phyloP scores from a whole-genome alignment of 2,888 invertebrate species.

The Phyto melanocephala region DNA sequence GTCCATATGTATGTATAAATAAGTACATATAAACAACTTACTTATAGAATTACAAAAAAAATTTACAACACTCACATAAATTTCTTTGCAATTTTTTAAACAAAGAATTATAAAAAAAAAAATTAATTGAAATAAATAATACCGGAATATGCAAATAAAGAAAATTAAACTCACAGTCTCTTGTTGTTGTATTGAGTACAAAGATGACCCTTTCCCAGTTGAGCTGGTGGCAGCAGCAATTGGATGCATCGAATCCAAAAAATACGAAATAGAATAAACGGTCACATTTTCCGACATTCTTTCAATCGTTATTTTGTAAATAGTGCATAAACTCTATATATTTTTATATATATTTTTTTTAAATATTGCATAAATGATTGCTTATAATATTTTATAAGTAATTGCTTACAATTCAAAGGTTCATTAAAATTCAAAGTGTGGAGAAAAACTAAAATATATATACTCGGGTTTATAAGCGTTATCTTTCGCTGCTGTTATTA shows the following conservation, averaged over 20 bases:
- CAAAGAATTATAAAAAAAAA: constrained; percentile 6
- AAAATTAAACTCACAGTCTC: constrained; percentile 41
- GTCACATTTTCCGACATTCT: constrained; percentile 70
- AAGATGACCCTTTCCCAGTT: constrained; percentile 7
- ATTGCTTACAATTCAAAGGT: neutral
- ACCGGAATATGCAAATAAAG: neutral
- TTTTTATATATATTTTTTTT: neutral
- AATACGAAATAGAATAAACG: constrained; percentile 74
- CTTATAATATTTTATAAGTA: neutral
- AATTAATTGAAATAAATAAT: too few relatives aligned
- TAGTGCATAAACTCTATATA: neutral
- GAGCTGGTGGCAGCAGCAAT: constrained; percentile 42
- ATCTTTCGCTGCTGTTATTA: constrained; percentile 44
- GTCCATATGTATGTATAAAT: too few relatives aligned
- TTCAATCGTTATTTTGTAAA: neutral
- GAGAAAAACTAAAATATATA: constrained; percentile 58
- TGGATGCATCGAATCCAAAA: constrained; percentile 69
- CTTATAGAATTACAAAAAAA: too few relatives aligned
- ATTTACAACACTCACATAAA: too few relatives aligned
- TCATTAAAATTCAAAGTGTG: constrained; percentile 53
- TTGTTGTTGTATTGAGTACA: constrained; percentile 8
- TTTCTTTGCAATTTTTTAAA: neutral
- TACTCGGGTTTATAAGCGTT: constrained; percentile 21
- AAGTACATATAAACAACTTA: too few relatives aligned
- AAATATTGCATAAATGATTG: neutral